Base-by-base conservation (phyloP, 1,140 invertebrate species). In the Drosophila sechellia region DNA sequence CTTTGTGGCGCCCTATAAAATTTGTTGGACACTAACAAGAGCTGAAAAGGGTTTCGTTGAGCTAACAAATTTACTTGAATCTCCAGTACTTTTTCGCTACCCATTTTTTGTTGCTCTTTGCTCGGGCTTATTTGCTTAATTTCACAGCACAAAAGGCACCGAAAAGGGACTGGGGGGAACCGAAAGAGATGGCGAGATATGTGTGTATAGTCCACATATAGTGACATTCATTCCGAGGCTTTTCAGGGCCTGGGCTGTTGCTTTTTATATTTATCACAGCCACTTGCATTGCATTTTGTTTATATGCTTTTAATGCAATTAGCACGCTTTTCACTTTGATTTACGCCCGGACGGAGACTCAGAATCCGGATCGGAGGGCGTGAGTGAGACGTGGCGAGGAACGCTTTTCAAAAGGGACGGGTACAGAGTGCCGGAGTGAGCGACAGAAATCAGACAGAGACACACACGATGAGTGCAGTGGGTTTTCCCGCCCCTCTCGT, bases 221-320 rank as follows among this genome's bases (percentile, higher is more conserved):
- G 68, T 60, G 57, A 59, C 56, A 60, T 60, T 63, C 54, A 42
- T 40, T 55, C 27, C 25, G 42, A 52, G 42, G 37, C 20, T 17
- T 68, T 58, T 63, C 46, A 40, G 61, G 72, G 40, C 34, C 59
- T 59, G 25, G 57, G 77, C 22, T 83, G 58, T 59, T 49, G 72
- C 58, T 42, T 73, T 78, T 65, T 83, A 61, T 69, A 69, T 85
- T 84, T 87, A 83, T 86, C 76, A 76, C 83, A 87, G 83, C 70
- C 84, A 87, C 84, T 87, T 87, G 84, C 84, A 89, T 89, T 83
- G 79, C 83, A 87, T 87, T 87, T 87, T 87, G 83, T 87, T 86
- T 86, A 87, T 89, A 89, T 87, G 84, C 79, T 87, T 87, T 87
- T 89, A 87, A 87, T 87, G 84, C 84, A 87, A 87, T 87, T 87